phyloP scores from a whole-genome alignment of 2,113 vertebrate species.

The Neofelis nebulosa region DNA sequence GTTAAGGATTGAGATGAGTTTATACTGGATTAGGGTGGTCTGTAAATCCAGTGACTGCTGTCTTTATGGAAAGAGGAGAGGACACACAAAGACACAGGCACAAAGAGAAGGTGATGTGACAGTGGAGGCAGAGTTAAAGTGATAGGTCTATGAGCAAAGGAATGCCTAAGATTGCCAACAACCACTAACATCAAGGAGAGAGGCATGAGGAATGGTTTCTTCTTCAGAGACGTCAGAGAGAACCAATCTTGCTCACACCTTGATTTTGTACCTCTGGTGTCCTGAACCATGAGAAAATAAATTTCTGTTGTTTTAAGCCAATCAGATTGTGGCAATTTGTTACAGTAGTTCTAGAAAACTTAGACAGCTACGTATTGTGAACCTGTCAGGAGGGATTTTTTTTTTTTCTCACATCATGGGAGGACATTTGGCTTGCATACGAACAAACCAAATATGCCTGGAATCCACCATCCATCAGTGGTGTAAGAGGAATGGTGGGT shows the following conservation, averaged over 20 bases:
- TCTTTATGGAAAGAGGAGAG: neutral
- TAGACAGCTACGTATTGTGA: neutral
- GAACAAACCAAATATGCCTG: neutral
- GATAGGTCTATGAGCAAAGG: neutral
- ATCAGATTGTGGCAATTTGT: neutral
- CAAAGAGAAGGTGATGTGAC: neutral
- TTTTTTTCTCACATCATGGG: neutral
- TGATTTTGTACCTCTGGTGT: neutral
- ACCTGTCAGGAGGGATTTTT: neutral
- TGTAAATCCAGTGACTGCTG: neutral
- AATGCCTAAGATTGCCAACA: neutral
- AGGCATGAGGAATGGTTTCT: neutral
- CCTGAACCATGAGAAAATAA: neutral
- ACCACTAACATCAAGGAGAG: neutral
- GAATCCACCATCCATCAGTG: neutral
- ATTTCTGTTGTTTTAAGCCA: neutral
- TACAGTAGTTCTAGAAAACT: neutral
- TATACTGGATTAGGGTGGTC: neutral
- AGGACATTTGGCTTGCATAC: neutral
- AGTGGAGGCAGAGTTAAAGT: neutral
- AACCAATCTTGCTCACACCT: neutral
- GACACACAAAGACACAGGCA: neutral
- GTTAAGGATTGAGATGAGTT: neutral
- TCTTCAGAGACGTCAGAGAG: neutral
- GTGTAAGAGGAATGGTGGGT: neutral